phyloP scores from a whole-genome alignment of 92 coral and sea anemone genomes.

The Hydrozoanthus gracilis region DNA sequence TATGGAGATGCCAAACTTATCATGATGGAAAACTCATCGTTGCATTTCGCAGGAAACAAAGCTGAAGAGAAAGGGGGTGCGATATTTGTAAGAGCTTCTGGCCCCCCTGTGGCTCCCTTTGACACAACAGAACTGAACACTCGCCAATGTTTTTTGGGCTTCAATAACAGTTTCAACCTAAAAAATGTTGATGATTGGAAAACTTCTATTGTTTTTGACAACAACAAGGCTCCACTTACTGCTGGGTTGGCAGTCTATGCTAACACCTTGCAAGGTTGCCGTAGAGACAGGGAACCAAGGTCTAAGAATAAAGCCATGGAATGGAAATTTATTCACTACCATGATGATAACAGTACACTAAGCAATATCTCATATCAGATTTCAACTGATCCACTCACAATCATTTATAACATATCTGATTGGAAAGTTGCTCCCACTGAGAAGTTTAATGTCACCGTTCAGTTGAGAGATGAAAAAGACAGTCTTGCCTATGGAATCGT shows the following conservation, averaged over 20 bases:
- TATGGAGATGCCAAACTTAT: constrained; percentile 81
- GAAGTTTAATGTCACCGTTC: constrained; percentile 66
- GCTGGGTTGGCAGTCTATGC: constrained; percentile 89
- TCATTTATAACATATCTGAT: constrained; percentile 60
- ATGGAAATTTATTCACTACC: constrained; percentile 68
- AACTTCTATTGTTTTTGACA: constrained; percentile 75
- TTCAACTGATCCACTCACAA: constrained; percentile 83
- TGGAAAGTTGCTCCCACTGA: constrained; percentile 86
- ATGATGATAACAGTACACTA: constrained; percentile 37
- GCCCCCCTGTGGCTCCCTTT: constrained; percentile 91
- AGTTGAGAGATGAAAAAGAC: constrained; percentile 83
- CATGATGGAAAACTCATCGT: constrained; percentile 69
- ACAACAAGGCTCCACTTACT: constrained; percentile 63
- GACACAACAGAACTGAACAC: constrained; percentile 83
- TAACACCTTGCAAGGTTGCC: constrained; percentile 88
- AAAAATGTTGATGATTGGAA: constrained; percentile 60
- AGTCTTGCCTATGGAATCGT: constrained; percentile 81
- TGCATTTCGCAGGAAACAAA: constrained; percentile 63
- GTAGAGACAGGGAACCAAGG: constrained; percentile 63
- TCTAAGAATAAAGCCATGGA: constrained; percentile 74
- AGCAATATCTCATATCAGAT: constrained; percentile 61
- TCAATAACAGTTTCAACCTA: constrained; percentile 46
- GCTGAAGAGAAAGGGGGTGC: constrained; percentile 91
- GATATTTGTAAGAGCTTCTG: constrained; percentile 69
- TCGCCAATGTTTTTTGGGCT: constrained; percentile 80